Evolutionary conservation across 2,113 vertebrate genomes (phyloP).

Genomic region (Heterocephalus glaber): DNA sequence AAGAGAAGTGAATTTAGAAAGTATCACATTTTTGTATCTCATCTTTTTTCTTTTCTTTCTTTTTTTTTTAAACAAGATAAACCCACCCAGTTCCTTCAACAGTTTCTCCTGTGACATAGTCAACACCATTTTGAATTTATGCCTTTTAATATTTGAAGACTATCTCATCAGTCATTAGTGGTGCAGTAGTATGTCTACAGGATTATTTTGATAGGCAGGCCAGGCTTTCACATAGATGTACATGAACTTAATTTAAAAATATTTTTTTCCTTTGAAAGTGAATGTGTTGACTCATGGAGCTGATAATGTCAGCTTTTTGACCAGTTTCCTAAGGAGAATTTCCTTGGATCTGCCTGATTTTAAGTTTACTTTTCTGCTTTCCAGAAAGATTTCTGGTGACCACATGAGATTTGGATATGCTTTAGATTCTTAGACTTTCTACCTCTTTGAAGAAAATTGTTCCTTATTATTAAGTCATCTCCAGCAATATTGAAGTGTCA

Average conservation of each 20-base stretch:
- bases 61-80: neutral
- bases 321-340: neutral
- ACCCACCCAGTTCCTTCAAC: neutral
- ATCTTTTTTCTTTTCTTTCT: neutral
- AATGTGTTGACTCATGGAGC: neutral
- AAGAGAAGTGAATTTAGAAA: slow-evolving; percentile 5
- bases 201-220: neutral
- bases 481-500: neutral
- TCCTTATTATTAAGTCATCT: neutral
- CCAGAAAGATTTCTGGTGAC: neutral
- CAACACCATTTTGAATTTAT: neutral
- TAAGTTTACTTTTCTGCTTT: slow-evolving; percentile 13
- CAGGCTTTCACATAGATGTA: neutral
- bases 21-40: neutral
- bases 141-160: neutral
- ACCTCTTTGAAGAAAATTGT: neutral
- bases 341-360: neutral
- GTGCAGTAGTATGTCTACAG: neutral
- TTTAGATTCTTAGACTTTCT: neutral
- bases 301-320: neutral
- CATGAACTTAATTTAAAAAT: slow-evolving; percentile 32
- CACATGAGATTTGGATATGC: neutral
- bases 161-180: neutral
- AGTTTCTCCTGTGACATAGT: neutral
- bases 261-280: slow-evolving; percentile 21